Evolutionary conservation across 2,797 vertebrate species (phyloP).

Genomic region (Sitta carolinensis): DNA sequence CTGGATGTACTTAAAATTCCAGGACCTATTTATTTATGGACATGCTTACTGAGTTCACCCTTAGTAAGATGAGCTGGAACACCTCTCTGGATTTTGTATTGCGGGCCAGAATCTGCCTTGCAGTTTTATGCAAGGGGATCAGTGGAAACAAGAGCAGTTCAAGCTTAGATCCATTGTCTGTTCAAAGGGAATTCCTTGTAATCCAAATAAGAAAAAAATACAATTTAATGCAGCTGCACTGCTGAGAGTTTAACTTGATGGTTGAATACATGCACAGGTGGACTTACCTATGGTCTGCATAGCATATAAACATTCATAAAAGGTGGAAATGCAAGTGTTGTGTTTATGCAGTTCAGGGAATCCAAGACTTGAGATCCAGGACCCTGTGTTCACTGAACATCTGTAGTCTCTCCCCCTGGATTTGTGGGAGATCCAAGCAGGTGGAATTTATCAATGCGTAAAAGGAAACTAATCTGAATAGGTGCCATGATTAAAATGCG

Average conservation of each 20-base stretch:
- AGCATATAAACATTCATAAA: neutral
- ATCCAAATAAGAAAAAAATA: neutral
- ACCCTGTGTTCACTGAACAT: neutral
- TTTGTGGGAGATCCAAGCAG: constrained; percentile 29
- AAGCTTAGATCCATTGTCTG: neutral
- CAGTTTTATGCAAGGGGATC: neutral
- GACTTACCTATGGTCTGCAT: neutral
- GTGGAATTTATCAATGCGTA: constrained; percentile 25
- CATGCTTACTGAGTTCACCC: neutral
- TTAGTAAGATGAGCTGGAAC: neutral
- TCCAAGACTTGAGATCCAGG: neutral
- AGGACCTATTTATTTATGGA: neutral
- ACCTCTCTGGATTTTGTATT: neutral
- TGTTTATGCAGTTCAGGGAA: neutral
- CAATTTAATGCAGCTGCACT: neutral
- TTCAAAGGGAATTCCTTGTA: neutral
- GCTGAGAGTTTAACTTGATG: neutral
- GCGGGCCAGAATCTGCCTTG: neutral
- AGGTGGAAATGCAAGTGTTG: neutral
- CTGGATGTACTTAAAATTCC: neutral
- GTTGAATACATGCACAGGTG: neutral
- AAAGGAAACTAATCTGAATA: constrained; percentile 52
- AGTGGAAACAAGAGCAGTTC: neutral
- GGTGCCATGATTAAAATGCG: constrained; percentile 38
- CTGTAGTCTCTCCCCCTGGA: neutral